These are phyloP conservation scores for Drosophila neonasuta DNA, from an alignment of 2,888 invertebrate genomes.

Conservation along the genomic window DNA sequence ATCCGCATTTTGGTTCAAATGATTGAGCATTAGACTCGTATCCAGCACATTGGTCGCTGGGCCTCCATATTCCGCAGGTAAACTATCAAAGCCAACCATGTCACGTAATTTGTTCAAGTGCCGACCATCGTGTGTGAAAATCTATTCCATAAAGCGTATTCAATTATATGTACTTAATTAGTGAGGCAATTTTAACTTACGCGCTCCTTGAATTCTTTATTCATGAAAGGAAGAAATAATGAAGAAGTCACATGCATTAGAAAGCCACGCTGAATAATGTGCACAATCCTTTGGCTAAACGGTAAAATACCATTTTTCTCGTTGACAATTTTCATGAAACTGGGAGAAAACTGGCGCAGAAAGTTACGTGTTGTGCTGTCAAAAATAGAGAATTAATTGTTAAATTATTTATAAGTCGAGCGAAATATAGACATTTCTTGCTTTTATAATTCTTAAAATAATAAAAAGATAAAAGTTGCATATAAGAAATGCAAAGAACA, in stretches of 20 bases:
- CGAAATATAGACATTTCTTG: too few species aligned
- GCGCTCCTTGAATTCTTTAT: constrained; percentile 76
- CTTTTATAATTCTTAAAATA: too few species aligned
- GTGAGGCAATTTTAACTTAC: constrained; percentile 50
- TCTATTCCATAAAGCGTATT: constrained; percentile 47
- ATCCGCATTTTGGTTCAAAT: constrained; percentile 68
- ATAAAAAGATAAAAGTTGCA: too few species aligned
- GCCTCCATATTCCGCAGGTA: constrained; percentile 80
- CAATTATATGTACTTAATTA: not conserved
- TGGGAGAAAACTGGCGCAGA: constrained; percentile 71
- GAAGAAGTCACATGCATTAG: constrained; percentile 76
- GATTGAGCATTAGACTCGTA: constrained; percentile 72
- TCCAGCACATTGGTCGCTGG: constrained; percentile 74
- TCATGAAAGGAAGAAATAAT: constrained; percentile 79
- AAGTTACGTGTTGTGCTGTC: constrained; percentile 75
- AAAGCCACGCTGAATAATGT: constrained; percentile 78
- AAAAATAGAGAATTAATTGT: not conserved
- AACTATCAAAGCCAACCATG: constrained; percentile 76
- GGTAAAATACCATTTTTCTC: constrained; percentile 78
- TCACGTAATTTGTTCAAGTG: constrained; percentile 77
- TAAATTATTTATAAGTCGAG: too few species aligned
- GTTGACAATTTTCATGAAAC: constrained; percentile 73
- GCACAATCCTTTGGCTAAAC: constrained; percentile 75
- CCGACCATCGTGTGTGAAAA: constrained; percentile 77
- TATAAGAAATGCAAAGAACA: too few species aligned